Base-by-base conservation (phyloP, 2,113 vertebrate genomes). In the Sarotherodon lohbergeri region DNA sequence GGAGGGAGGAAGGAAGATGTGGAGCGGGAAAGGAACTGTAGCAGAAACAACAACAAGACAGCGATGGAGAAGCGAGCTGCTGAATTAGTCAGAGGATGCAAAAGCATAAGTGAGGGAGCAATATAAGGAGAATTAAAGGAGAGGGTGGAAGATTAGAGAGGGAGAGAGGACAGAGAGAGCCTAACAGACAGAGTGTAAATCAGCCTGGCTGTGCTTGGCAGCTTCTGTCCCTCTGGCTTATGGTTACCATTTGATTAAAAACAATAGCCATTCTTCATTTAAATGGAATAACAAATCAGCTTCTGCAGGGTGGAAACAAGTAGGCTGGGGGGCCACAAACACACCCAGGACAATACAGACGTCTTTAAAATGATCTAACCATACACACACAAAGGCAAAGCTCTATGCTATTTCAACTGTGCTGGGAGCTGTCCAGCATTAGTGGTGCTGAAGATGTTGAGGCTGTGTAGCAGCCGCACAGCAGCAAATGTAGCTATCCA, bases 221-320 rank as follows among this genome's bases (percentile, higher is more conserved):
- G 84, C 68, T 46, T 76, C 68, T 92, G 87, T 95, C 87, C 94
- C 94, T 93, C 87, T 83, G 87, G 93, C 94, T 95, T 89, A 89
- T 90, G 93, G 94, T 91, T 87, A 92, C 91, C 85, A 83, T 91
- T 94, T 95, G 95, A 96, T 96, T 96, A 96, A 96, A 95, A 94
- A 95, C 90, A 94, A 95, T 92, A 94, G 86, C 91, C 78, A 92
- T 95, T 95, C 93, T 92, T 96, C 94, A 95, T 96, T 95, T 94
- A 94, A 96, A 95, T 94, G 87, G 94, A 93, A 94, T 94, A 95
- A 94, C 93, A 94, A 96, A 96, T 95, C 93, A 95, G 90, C 76
- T 91, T 85, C 55, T 84, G 59, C 43, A 56, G 80, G 84, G 48
- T 84, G 57, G 78, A 84, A 84, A 91, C 83, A 81, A 78, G 78